These are phyloP conservation scores for Liolophura sinensis DNA, from an alignment of 1,140 invertebrate species.

Conservation along the genomic window DNA sequence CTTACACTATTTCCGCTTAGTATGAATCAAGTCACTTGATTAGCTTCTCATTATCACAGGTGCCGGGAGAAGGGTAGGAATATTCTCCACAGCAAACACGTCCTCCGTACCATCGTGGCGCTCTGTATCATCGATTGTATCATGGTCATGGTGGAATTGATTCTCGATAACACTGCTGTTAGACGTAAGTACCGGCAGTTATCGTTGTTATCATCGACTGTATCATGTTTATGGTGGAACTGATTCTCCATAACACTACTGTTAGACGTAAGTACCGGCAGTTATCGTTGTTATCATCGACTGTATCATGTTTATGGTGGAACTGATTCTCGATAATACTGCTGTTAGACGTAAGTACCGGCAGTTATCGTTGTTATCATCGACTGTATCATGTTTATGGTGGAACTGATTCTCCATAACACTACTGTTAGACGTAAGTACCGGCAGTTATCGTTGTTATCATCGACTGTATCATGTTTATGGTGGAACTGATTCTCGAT, in stretches of 20 bases:
- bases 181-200: slow-evolving; percentile 33
- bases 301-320: slow-evolving; percentile 46
- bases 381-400: slow-evolving; percentile 47
- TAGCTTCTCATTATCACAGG: slow-evolving; percentile 19
- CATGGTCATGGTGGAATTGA: slow-evolving; percentile 46
- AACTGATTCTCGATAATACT: slow-evolving; percentile 48
- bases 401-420: slow-evolving; percentile 48
- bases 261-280: slow-evolving; percentile 41
- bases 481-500: too few relatives aligned
- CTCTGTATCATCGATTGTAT: slow-evolving; percentile 46
- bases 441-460: too few relatives aligned
- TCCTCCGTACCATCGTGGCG: slow-evolving; percentile 41
- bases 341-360: slow-evolving; percentile 45
- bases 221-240: slow-evolving; percentile 46
- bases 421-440: slow-evolving; percentile 49
- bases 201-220: slow-evolving; percentile 34
- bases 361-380: slow-evolving; percentile 14
- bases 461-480: too few relatives aligned
- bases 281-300: slow-evolving; percentile 25
- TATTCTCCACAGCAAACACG: slow-evolving; percentile 42
- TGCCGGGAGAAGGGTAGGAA: slow-evolving; percentile 39
- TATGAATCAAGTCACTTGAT: too few relatives aligned
- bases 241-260: slow-evolving; percentile 46
- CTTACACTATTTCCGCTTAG: too few relatives aligned
- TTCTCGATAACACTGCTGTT: slow-evolving; percentile 48